These are phyloP conservation scores for Rhynchophorus ferrugineus DNA, from an alignment of 1,140 invertebrate genomes.

Conservation along the genomic window DNA sequence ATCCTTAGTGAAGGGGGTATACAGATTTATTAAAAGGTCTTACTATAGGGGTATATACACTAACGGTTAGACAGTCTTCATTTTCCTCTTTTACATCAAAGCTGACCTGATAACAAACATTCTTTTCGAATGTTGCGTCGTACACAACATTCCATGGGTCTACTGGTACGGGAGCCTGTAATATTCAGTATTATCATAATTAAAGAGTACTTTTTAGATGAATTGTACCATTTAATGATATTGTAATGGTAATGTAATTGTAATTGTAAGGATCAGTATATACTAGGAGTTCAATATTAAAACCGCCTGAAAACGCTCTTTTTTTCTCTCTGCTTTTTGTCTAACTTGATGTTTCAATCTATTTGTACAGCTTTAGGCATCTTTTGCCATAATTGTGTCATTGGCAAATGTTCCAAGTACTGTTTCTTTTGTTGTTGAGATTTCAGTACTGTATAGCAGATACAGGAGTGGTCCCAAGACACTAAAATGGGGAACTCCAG, in stretches of 20 bases:
- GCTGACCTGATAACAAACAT: slow-evolving; percentile 11
- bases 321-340: too few relatives aligned
- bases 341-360: too few relatives aligned
- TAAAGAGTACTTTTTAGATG: neutral
- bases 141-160: slow-evolving; percentile 9
- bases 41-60: slow-evolving; percentile 17
- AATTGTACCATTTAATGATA: neutral
- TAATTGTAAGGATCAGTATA: too few relatives aligned
- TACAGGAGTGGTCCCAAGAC: too few relatives aligned
- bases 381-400: too few relatives aligned
- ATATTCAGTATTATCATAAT: neutral
- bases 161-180: slow-evolving; percentile 12
- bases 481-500: too few relatives aligned
- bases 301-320: too few relatives aligned
- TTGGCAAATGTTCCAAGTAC: too few relatives aligned
- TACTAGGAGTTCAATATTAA: too few relatives aligned
- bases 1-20: neutral
- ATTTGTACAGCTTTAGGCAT: too few relatives aligned
- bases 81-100: slow-evolving; percentile 6
- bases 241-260: neutral
- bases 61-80: slow-evolving; percentile 17
- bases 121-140: slow-evolving; percentile 10
- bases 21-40: neutral
- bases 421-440: too few relatives aligned
- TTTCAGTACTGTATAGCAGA: too few relatives aligned